Percentiles rank a stretch among this genome's conserved stretches.
Evolutionary conservation across 2,113 vertebrate genomes (phyloP).

Genomic region (Cinclus cinclus): DNA sequence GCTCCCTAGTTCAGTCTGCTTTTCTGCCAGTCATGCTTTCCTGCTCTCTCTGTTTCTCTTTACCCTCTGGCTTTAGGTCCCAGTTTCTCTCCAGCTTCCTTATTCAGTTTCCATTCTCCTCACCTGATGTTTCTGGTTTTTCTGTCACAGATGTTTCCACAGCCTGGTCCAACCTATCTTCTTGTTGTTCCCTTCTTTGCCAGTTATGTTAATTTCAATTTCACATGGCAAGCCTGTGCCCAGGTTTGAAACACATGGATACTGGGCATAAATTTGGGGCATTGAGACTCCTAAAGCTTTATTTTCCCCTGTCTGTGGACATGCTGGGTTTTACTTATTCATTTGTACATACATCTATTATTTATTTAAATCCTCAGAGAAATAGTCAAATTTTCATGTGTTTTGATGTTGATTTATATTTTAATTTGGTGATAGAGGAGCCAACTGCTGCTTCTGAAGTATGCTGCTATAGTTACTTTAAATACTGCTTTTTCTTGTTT

Average conservation of each 20-base stretch:
- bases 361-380: not conserved
- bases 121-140: not conserved
- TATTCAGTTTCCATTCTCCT: not conserved
- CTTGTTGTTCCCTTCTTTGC: not conserved
- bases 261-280: not conserved
- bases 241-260: not conserved
- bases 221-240: not conserved
- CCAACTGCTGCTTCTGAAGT: not conserved
- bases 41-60: not conserved
- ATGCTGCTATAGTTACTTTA: not conserved
- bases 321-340: not conserved
- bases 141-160: not conserved
- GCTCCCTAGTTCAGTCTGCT: not conserved
- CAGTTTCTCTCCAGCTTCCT: not conserved
- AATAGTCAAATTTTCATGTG: not conserved
- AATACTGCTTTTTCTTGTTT: not conserved
- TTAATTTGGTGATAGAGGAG: not conserved
- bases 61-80: not conserved
- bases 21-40: not conserved
- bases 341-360: not conserved
- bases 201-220: not conserved
- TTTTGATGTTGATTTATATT: not conserved
- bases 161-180: accelerated
- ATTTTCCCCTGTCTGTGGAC: not conserved
- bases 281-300: not conserved